Evolutionary conservation across 2,888 invertebrate species (phyloP).

Genomic region (Oscheius sp.): DNA sequence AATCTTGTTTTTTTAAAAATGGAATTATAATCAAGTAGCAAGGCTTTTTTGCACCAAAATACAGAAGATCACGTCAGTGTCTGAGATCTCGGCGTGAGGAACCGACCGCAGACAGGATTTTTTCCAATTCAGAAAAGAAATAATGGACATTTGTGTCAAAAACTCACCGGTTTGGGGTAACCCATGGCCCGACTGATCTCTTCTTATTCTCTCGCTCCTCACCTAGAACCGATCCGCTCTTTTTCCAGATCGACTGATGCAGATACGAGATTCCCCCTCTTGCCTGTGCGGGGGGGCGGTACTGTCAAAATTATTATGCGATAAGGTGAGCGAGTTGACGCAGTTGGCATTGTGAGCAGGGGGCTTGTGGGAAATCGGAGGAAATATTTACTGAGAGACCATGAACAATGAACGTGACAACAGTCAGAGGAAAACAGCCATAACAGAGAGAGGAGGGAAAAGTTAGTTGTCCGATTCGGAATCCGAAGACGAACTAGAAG

Average conservation of each 20-base stretch:
- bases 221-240: no score
- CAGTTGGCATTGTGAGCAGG: conserved; percentile 14
- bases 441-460: not conserved
- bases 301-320: conserved; percentile 10
- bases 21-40: no score
- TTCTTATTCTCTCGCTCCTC: no score
- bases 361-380: not conserved
- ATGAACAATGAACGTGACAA: not conserved
- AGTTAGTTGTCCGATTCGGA: conserved; percentile 41
- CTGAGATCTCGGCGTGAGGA: no score
- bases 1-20: no score
- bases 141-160: not conserved
- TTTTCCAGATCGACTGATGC: no score
- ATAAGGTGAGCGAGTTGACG: conserved; percentile 17
- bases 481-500: conserved; percentile 40
- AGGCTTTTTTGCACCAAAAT: no score
- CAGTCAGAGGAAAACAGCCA: conserved; percentile 12
- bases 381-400: conserved; percentile 16
- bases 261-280: no score
- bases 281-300: no score
- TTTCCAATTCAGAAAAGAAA: not conserved
- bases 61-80: no score
- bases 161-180: not conserved
- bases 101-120: not conserved
- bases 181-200: not conserved